These are phyloP conservation scores for Gymnocypris eckloni DNA, from an alignment of 2,797 vertebrate species.

Conservation along the genomic window DNA sequence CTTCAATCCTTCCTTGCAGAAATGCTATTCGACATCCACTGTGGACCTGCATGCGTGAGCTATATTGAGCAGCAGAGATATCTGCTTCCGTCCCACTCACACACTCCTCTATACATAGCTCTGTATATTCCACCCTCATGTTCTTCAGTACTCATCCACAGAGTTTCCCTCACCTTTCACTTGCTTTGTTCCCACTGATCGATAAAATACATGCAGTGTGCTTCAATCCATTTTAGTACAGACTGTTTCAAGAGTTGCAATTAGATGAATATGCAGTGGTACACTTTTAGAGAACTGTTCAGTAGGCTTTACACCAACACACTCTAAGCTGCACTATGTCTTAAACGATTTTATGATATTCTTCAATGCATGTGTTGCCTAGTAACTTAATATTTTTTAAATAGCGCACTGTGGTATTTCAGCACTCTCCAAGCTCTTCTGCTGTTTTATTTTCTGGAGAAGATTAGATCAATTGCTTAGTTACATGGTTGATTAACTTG, in stretches of 20 bases:
- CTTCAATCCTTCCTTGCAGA: constrained; percentile 23
- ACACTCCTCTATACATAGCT: constrained; percentile 47
- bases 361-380: background rate
- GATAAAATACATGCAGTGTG: constrained; percentile 8
- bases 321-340: background rate
- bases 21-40: constrained; percentile 18
- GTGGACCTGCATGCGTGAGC: constrained; percentile 41
- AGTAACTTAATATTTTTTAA: background rate
- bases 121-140: constrained; percentile 38
- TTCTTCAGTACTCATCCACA: constrained; percentile 21
- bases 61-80: constrained; percentile 36
- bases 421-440: background rate
- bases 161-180: constrained; percentile 10
- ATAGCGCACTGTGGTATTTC: background rate
- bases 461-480: background rate
- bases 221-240: background rate
- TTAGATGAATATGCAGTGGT: background rate
- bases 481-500: background rate
- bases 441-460: background rate
- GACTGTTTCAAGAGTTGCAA: background rate
- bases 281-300: background rate
- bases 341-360: background rate
- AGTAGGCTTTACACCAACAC: background rate
- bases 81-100: constrained; percentile 32
- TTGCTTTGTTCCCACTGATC: background rate